phyloP scores from a whole-genome alignment of 2,113 vertebrate species.

The Cebidichthys violaceus region DNA sequence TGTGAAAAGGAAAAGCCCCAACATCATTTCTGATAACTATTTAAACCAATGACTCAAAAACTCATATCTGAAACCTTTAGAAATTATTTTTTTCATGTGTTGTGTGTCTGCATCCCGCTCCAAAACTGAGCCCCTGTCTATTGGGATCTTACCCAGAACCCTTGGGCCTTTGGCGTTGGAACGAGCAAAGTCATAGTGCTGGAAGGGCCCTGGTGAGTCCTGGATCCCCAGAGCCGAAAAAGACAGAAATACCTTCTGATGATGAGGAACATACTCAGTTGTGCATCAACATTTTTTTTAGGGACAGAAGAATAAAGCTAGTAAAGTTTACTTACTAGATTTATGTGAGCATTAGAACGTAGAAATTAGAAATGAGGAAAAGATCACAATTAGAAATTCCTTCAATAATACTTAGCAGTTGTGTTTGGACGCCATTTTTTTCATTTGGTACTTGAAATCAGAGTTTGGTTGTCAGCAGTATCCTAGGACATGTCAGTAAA shows the following conservation, averaged over 20 bases:
- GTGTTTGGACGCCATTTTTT: not conserved
- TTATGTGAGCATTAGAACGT: not conserved
- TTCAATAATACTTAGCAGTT: not conserved
- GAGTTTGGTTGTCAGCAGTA: not conserved
- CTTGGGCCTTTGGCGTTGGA: not conserved
- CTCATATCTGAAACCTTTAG: not conserved
- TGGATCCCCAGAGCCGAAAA: not conserved
- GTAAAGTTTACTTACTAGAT: not conserved
- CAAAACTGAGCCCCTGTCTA: not conserved
- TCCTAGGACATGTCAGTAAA: conserved; percentile 10
- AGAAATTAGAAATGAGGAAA: too few relatives aligned
- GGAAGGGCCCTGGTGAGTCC: not conserved
- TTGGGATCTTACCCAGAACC: not conserved
- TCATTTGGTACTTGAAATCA: not conserved
- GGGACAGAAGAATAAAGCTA: not conserved
- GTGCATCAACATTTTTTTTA: too few relatives aligned
- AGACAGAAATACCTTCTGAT: not conserved
- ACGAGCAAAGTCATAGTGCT: conserved; percentile 19
- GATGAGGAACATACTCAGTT: not conserved
- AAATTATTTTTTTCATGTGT: not conserved
- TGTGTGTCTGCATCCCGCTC: not conserved
- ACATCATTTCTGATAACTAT: conserved; percentile 8
- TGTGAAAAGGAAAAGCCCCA: not conserved
- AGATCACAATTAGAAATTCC: too few relatives aligned
- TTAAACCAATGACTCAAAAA: not conserved